Evolutionary conservation across 2,888 invertebrate species (phyloP), one percentile per base, ranked within the genome.

Genomic region (Temnothorax rugatulus): DNA sequence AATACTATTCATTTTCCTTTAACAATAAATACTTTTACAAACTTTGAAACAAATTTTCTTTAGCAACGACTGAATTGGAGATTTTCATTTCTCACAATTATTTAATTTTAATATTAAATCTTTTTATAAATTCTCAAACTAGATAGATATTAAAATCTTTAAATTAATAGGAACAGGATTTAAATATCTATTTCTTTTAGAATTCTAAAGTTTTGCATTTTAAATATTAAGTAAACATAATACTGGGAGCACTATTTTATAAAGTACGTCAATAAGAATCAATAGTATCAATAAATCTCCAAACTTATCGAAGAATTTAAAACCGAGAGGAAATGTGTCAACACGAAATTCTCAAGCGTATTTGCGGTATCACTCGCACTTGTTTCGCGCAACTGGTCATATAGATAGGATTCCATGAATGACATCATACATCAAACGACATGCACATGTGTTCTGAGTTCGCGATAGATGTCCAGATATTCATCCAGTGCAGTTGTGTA

Each of bases 341-440:
- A 52, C 25, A 25, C 0, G 18, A 47, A 50, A 25, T 57, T 73
- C 2, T 29, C 4, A 18, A 57, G 15, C 25, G n/a, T 9, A 54
- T n/a, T 38, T 52, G 13, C 25, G 25, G 25, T 79, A 79, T 59
- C 57, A 44, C 25, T 71, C 59, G 29, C 38, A 71, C 21, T 13
- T 59, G 18, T 79, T 69, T 73, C 2, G 8, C 18, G 13, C 13
- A 29, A 44, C 21, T 57, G 34, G 44, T 34, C 21, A 18, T 81
- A 18, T 25, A 69, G 69, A 69, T 59, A 73, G 38, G 3, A 73
- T 73, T 47, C 57, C 34, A 21, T 47, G 73, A 71, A 73, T 81
- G 59, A 81, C 47, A 81, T 73, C 47, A 69, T 54, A 25, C 38
- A 79, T 79, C 34, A 59, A 13, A 59, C 25, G 13, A 81, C 25